phyloP scores from a whole-genome alignment of 2,797 vertebrate species.

The Meda fulgida region DNA sequence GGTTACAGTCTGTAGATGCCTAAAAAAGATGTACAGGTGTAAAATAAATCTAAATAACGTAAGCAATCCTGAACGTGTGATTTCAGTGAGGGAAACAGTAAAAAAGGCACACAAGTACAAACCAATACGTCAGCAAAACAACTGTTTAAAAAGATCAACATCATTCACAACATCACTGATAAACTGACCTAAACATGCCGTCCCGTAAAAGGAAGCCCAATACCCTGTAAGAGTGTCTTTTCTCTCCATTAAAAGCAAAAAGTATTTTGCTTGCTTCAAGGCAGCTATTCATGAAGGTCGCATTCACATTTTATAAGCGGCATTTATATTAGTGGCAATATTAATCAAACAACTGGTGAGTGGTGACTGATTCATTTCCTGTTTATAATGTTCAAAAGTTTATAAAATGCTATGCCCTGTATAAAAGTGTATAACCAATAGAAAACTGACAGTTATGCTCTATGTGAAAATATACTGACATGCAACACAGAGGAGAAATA shows the following conservation, averaged over 20 bases:
- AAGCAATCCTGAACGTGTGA: not conserved
- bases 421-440: not conserved
- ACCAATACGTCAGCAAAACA: not conserved
- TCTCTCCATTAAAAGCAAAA: not conserved
- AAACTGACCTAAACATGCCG: not conserved
- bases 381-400: not conserved
- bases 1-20: not conserved
- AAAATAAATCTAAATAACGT: not conserved
- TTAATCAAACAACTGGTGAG: not conserved
- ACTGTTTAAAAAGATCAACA: not conserved
- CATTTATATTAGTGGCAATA: not conserved
- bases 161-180: not conserved
- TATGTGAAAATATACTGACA: conserved; percentile 7
- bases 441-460: not conserved
- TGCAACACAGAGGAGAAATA: not conserved
- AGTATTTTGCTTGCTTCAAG: not conserved
- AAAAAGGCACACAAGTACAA: conserved; percentile 19
- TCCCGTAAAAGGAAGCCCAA: not conserved
- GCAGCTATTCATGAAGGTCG: not conserved
- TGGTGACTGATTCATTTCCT: not conserved
- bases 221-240: not conserved
- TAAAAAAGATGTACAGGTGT: not conserved
- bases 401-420: not conserved
- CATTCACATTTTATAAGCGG: not conserved
- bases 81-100: not conserved